Percentiles rank a stretch among this genome's conserved stretches.
Conservation (phyloP, 1,140 invertebrate species). For the Lucilia cuprina region DNA sequence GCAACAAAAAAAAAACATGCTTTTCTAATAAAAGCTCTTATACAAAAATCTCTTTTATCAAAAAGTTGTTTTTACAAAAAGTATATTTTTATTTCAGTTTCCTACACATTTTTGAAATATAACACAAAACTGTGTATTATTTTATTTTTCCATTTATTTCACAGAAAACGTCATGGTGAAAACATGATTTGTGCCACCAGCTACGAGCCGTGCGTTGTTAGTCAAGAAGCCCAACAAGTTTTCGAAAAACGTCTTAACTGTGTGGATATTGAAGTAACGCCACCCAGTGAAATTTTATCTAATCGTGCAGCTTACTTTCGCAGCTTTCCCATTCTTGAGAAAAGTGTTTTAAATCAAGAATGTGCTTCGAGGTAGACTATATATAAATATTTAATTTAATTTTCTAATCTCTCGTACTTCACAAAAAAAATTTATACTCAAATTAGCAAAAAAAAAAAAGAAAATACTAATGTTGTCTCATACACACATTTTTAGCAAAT, state of each 20-base stretch:
- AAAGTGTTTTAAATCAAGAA: conserved; percentile 78
- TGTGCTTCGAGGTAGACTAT: conserved; percentile 68
- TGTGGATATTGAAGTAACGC: conserved; percentile 80
- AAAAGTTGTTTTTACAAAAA: too few species aligned
- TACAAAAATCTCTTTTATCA: too few species aligned
- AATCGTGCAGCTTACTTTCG: conserved; percentile 75
- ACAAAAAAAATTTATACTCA: conserved; percentile 25
- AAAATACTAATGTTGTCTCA: conserved; percentile 22
- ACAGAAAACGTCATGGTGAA: conserved; percentile 72
- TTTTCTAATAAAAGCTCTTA: too few species aligned
- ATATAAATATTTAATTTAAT: not conserved
- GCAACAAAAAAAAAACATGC: too few species aligned
- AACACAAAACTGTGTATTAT: too few species aligned
- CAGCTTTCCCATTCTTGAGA: conserved; percentile 83
- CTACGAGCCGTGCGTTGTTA: conserved; percentile 78
- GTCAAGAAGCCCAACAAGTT: conserved; percentile 73
- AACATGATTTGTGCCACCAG: conserved; percentile 77
- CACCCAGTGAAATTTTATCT: conserved; percentile 77
- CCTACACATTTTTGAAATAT: too few species aligned
- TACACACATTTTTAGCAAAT: not conserved
- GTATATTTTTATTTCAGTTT: too few species aligned
- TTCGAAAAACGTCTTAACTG: conserved; percentile 76
- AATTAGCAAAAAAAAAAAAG: not conserved
- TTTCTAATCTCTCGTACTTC: conserved; percentile 1
- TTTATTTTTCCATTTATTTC: too few species aligned